Evolutionary conservation across 2,888 invertebrate species (phyloP).

Genomic region (Melipona beecheii): DNA sequence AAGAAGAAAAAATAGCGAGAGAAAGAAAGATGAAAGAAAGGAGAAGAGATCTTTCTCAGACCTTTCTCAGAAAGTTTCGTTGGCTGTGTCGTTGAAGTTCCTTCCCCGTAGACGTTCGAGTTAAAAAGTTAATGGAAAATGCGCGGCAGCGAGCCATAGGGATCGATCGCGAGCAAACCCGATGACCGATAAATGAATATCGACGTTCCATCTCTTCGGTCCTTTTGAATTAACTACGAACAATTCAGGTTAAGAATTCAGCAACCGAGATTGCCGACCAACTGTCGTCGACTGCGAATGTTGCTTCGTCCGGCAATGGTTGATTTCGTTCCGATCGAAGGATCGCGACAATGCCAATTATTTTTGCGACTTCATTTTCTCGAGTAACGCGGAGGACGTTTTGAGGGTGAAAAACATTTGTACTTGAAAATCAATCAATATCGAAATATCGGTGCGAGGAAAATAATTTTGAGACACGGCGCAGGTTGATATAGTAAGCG

Average conservation of each 20-base stretch:
- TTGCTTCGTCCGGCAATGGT: not conserved
- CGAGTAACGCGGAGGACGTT: not conserved
- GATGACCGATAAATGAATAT: conserved; percentile 20
- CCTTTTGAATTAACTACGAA: conserved; percentile 1
- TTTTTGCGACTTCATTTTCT: not conserved
- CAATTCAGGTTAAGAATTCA: not conserved
- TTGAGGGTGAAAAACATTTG: too few species aligned
- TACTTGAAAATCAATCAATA: too few species aligned
- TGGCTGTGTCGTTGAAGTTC: conserved; percentile 5
- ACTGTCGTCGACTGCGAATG: not conserved
- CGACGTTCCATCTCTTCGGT: not conserved
- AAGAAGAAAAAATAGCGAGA: not conserved
- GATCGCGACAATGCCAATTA: not conserved
- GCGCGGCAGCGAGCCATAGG: not conserved
- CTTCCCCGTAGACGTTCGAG: not conserved
- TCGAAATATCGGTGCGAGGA: too few species aligned
- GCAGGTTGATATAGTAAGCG: not conserved
- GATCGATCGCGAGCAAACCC: conserved; percentile 15
- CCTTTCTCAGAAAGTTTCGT: conserved; percentile 23
- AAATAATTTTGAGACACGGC: not conserved
- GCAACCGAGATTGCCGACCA: not conserved
- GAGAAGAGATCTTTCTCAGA: not conserved
- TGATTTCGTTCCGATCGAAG: not conserved
- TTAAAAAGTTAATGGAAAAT: not conserved
- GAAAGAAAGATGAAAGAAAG: not conserved